Percentiles rank a stretch among this genome's conserved stretches.
Conservation (phyloP, 1,140 invertebrate genomes). For the Hesperophylax magnus region DNA sequence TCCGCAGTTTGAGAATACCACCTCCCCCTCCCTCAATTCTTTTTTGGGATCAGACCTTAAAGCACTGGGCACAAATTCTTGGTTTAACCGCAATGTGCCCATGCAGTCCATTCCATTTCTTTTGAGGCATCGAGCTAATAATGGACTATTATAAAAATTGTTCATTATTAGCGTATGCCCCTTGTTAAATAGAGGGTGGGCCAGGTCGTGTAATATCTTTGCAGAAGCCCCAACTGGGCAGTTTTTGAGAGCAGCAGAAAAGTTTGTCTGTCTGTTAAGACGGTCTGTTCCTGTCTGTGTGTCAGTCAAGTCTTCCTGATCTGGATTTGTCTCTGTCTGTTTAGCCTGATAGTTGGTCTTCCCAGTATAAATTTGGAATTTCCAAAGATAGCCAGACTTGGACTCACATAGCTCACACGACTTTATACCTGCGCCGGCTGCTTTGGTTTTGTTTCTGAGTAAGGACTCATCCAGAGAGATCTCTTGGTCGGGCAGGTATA, state of each 20-base stretch:
- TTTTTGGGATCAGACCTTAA: not conserved
- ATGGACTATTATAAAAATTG: not conserved
- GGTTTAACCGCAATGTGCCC: not conserved
- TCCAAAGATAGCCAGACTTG: not conserved
- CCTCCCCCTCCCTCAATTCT: not conserved
- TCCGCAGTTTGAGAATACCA: not conserved
- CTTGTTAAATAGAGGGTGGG: not conserved
- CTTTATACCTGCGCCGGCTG: not conserved
- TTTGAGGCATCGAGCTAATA: not conserved
- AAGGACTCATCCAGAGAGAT: not conserved
- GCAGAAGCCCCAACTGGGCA: not conserved
- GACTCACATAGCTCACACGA: not conserved
- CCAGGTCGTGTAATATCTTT: not conserved
- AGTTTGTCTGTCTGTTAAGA: too few species aligned
- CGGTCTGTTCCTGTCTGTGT: too few species aligned
- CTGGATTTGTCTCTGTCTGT: too few species aligned
- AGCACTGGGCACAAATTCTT: not conserved
- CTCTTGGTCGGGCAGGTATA: not conserved
- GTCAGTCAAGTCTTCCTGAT: too few species aligned
- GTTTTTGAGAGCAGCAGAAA: not conserved
- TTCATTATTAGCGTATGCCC: not conserved
- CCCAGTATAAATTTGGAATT: not conserved
- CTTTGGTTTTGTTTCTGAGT: not conserved
- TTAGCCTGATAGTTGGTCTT: not conserved
- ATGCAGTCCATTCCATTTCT: not conserved